Evolutionary conservation across 2,113 vertebrate genomes (phyloP), one percentile per base, ranked within the genome.

Genomic region (Chaetodon trifascialis): DNA sequence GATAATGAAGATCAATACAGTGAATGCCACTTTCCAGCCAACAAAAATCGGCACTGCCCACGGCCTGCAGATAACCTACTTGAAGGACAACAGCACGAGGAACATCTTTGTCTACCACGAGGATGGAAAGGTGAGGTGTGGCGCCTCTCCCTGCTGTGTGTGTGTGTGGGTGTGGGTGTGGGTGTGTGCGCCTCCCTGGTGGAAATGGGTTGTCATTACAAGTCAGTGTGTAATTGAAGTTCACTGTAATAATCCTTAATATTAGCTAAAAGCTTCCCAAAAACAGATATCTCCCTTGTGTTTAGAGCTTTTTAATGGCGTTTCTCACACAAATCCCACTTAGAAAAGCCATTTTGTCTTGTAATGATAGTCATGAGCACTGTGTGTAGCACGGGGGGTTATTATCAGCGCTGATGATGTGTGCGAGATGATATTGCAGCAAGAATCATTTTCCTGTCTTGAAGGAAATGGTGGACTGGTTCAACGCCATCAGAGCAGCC

Each of bases 51-150:
- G 97, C 76, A 97, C 96, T 76, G 94, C 97, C 0, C 96, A 98
- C 0, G 98, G 98, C 0, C 94, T 99, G 72, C 98, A 99, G 95
- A 96, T 99, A 90, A 99, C 97, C 4, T 97, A 98, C 92, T 76
- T 99, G 91, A 98, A 97, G 89, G 97, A 99, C 93, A 98, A 99
- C 83, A 99, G 97, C 94, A 99, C 98, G 7, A 96, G 98, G 65
- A 99, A 99, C 74, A 96, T 99, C 90, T 99, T 99, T 62, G 94
- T 99, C 21, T 99, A 99, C 90, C 98, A 99, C 0, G 97, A 99
- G 83, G 98, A 99, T 15, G 97, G 97, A 75, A 99, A 99, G 97
- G 98, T 99, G 89, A 87, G 88, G 9, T 11, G 40, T 2, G 21
- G 25, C n/a, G 14, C 3, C 58, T 17, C 17, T n/a, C 46, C 9